Base-by-base conservation (phyloP, 2,797 vertebrate species). In the Syngnathus acus region DNA sequence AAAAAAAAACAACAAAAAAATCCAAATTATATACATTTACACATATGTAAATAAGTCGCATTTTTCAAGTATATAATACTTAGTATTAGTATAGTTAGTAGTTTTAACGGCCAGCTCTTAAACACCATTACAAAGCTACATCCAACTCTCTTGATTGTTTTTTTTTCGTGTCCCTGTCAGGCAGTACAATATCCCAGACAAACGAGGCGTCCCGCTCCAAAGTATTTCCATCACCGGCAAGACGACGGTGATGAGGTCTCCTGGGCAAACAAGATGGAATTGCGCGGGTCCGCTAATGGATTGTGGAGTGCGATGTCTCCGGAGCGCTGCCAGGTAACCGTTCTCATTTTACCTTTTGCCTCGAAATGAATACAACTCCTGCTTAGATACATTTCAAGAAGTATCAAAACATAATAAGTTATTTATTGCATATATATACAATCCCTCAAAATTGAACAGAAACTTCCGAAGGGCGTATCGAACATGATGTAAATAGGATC, bases 241-340 rank as follows among this genome's bases (percentile, higher is more conserved):
- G 69, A 62, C 58, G 69, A 62, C 63, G 19, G 74, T 10, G 67
- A 68, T 82, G 59, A 73, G 69, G 66, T 79, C 83, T 79, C 67
- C 17, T 68, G 50, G 61, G 73, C 48, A 76, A 13, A 45, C 59
- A 82, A 78, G 85, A 73, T 75, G 75, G 78, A 81, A 89, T 87
- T 82, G 78, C 69, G 65, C 72, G 80, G 65, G 72, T 66, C 71
- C 70, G 72, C 73, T 88, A 87, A 86, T 83, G 81, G 85, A 86
- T 83, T 82, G 77, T 7, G 55, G 55, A 57, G 55, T 37, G 32
- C 32, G 14, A 26, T 3, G 32, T 57, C 55, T 57, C 6, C 55
- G 14, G 55, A 57, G 55, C 14, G 55, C 13, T 57, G 26, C 55
- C 55, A 57, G 55, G 55, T 57, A 16, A 57, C 17, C 42, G 19